Percentiles rank a stretch among this genome's conserved stretches.
These are phyloP conservation scores for Diarsia dahlii DNA, from an alignment of 2,888 invertebrate genomes.

Conservation along the genomic window DNA sequence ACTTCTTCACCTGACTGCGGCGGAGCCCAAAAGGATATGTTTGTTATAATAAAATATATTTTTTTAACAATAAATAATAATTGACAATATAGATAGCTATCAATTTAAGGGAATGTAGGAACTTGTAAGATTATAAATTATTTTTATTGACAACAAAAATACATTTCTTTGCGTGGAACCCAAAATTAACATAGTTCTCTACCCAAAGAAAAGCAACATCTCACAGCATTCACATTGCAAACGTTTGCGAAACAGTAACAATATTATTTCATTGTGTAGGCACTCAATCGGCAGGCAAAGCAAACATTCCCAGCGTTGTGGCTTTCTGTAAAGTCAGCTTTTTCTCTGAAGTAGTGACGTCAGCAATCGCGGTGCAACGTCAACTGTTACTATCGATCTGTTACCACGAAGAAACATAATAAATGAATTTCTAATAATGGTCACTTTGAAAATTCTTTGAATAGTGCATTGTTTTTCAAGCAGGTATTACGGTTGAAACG, in stretches of 20 bases:
- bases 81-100: too few species aligned
- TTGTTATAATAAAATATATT: too few species aligned
- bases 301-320: slow-evolving; percentile 37
- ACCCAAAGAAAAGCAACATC: not conserved
- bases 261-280: slow-evolving; percentile 35
- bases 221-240: not conserved
- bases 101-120: too few species aligned
- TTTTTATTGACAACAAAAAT: not conserved
- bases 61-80: too few species aligned
- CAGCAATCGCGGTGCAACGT: slow-evolving; percentile 37
- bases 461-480: slow-evolving; percentile 11
- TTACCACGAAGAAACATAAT: slow-evolving; percentile 55
- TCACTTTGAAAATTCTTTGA: slow-evolving; percentile 45
- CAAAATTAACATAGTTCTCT: not conserved
- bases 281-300: slow-evolving; percentile 11
- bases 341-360: slow-evolving; percentile 56
- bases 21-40: too few species aligned
- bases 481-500: not conserved
- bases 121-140: not conserved
- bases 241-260: slow-evolving; percentile 32
- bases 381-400: slow-evolving; percentile 42
- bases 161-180: not conserved
- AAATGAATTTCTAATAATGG: slow-evolving; percentile 45
- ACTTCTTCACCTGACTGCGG: too few species aligned
- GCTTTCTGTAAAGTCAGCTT: slow-evolving; percentile 42